A percentile compares a stretch with the other conserved stretches of the same genome.
These are phyloP conservation scores for Acanthornis magna DNA, from an alignment of 2,797 vertebrate species.

Conservation along the genomic window DNA sequence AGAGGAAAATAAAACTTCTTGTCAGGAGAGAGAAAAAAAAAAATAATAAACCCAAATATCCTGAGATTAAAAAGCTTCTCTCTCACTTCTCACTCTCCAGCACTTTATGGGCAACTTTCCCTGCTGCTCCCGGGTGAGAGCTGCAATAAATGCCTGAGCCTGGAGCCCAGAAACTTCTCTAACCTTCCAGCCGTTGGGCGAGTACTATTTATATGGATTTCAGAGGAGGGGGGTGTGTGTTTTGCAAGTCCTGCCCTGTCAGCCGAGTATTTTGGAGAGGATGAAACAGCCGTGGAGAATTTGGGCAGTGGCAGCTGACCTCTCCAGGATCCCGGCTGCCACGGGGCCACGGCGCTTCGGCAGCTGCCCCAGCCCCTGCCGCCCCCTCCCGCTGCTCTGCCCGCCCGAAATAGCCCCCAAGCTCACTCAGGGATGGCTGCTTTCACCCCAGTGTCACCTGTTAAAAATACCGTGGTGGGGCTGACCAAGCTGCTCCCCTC, in stretches of 20 bases:
- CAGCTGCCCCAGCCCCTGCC: not conserved
- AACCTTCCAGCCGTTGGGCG: constrained; percentile 56
- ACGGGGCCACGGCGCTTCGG: constrained; percentile 8
- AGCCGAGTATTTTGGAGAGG: constrained; percentile 77
- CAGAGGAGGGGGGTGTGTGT: constrained; percentile 48
- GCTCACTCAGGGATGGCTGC: not conserved
- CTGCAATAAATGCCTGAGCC: constrained; percentile 68
- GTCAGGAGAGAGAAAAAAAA: not conserved
- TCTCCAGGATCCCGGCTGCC: constrained; percentile 18
- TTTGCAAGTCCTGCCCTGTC: constrained; percentile 67
- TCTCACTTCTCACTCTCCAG: not conserved
- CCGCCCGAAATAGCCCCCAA: constrained; percentile 21
- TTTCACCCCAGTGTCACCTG: not conserved
- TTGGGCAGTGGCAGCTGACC: constrained; percentile 68
- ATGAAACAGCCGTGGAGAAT: constrained; percentile 78
- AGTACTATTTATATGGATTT: constrained; percentile 72
- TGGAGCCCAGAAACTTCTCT: constrained; percentile 78
- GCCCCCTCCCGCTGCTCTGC: not conserved
- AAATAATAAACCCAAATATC: not conserved
- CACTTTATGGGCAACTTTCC: not conserved
- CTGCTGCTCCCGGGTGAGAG: not conserved
- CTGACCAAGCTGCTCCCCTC: not conserved
- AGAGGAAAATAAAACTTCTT: constrained; percentile 29
- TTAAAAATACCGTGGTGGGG: not conserved
- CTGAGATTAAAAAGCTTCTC: not conserved